phyloP scores from a whole-genome alignment of 2,113 vertebrate species.

The Amazona vittata region DNA sequence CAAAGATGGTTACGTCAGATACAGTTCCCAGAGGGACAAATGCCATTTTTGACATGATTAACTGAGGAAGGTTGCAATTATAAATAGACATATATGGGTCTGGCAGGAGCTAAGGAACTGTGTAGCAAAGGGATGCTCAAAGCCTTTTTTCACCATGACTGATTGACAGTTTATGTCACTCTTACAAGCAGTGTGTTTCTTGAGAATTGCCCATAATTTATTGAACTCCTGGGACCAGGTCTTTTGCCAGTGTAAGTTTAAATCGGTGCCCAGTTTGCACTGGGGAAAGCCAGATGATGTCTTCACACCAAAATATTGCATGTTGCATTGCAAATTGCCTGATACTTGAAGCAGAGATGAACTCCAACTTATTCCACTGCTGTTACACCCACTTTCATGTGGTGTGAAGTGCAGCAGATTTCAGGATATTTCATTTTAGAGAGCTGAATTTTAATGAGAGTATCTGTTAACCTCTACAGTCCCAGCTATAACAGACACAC shows the following conservation, averaged over 20 bases:
- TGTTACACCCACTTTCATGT: conserved; percentile 63
- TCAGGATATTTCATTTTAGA: conserved; percentile 55
- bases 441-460: conserved; percentile 57
- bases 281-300: neutral
- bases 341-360: conserved; percentile 4
- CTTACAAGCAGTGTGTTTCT: neutral
- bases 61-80: conserved; percentile 15
- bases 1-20: neutral
- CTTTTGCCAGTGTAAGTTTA: neutral
- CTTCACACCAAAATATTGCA: conserved; percentile 34
- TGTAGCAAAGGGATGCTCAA: neutral
- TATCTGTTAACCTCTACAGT: conserved; percentile 48
- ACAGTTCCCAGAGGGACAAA: conserved; percentile 10
- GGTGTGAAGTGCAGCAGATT: conserved; percentile 65
- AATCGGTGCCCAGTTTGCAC: neutral
- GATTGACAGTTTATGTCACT: neutral
- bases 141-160: neutral
- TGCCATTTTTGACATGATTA: conserved; percentile 36
- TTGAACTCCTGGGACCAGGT: neutral
- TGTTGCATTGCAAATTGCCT: conserved; percentile 18
- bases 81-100: conserved; percentile 12
- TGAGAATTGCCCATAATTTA: neutral
- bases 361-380: conserved; percentile 44
- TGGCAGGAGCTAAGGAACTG: neutral
- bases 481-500: neutral